phyloP scores from a whole-genome alignment of 1,140 invertebrate species.

The Zaprionus nigranus region DNA sequence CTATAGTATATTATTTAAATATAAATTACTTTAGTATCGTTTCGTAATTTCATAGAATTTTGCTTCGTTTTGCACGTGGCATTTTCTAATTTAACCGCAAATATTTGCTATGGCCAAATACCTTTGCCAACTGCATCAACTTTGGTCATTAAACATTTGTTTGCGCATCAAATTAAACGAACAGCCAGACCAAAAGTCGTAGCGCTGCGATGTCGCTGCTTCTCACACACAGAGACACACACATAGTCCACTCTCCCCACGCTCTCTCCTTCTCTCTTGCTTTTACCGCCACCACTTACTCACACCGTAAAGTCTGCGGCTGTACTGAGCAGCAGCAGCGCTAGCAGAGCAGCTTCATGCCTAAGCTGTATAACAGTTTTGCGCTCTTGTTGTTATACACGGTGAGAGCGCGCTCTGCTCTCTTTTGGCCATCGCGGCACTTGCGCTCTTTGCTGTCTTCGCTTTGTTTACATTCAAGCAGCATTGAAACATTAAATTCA shows the following conservation, averaged over 20 bases:
- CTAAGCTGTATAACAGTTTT: conserved; percentile 70
- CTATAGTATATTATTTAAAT: neutral
- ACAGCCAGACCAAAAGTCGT: conserved; percentile 42
- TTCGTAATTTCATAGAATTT: neutral
- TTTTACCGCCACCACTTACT: conserved; percentile 60
- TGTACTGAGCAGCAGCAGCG: conserved; percentile 44
- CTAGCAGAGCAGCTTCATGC: conserved; percentile 3
- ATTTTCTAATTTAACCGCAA: conserved; percentile 65
- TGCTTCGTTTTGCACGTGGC: conserved; percentile 45
- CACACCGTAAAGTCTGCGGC: conserved; percentile 61
- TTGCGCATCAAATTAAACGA: conserved; percentile 77
- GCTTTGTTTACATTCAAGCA: conserved; percentile 73
- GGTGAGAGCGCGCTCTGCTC: neutral
- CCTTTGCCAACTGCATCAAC: conserved; percentile 52
- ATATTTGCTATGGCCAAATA: conserved; percentile 55
- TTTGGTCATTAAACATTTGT: conserved; percentile 78
- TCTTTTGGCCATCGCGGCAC: conserved; percentile 7
- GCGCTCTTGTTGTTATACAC: conserved; percentile 4
- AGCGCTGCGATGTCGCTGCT: neutral
- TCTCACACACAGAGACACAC: neutral
- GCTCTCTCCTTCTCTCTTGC: neutral
- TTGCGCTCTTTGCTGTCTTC: conserved; percentile 32
- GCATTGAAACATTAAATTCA: conserved; percentile 63
- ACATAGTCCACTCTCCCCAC: neutral
- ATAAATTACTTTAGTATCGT: conserved; percentile 16